These are phyloP conservation scores for Rhagoletis zephyria DNA, from an alignment of 1,140 invertebrate genomes.

Conservation along the genomic window DNA sequence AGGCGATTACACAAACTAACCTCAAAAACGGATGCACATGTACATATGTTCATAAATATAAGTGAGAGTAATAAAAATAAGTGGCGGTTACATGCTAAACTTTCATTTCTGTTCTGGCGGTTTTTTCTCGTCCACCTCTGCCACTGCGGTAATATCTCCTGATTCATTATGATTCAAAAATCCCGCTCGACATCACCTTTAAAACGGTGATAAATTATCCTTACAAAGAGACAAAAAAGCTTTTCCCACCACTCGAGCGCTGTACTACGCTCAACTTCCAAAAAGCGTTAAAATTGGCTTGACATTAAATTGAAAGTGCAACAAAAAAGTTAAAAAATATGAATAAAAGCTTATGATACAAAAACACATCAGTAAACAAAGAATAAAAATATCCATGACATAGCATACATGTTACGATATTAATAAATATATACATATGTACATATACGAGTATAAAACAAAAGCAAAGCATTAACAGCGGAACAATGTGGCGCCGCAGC, in stretches of 20 bases:
- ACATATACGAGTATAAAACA: background rate
- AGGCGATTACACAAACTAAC: too few species aligned
- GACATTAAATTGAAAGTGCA: background rate
- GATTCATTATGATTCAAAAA: too few species aligned
- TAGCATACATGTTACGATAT: background rate
- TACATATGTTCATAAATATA: too few species aligned
- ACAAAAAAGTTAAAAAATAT: background rate
- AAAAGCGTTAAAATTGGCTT: background rate
- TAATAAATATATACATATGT: background rate
- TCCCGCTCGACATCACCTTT: background rate
- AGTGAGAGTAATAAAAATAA: too few species aligned
- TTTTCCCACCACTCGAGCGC: background rate
- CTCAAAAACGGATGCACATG: too few species aligned
- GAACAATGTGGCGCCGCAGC: background rate
- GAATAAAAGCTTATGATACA: background rate
- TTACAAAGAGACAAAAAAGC: background rate
- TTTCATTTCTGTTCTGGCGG: too few species aligned
- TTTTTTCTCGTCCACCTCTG: too few species aligned
- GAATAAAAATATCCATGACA: background rate
- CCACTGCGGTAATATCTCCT: background rate
- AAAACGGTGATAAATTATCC: slow-evolving; percentile 6
- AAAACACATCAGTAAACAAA: background rate
- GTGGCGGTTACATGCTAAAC: too few species aligned
- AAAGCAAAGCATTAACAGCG: background rate
- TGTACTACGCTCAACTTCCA: background rate